Evolutionary conservation across 2,888 invertebrate species (phyloP), one percentile per base, ranked within the genome.

Genomic region (Sinohyriopsis cumingii): DNA sequence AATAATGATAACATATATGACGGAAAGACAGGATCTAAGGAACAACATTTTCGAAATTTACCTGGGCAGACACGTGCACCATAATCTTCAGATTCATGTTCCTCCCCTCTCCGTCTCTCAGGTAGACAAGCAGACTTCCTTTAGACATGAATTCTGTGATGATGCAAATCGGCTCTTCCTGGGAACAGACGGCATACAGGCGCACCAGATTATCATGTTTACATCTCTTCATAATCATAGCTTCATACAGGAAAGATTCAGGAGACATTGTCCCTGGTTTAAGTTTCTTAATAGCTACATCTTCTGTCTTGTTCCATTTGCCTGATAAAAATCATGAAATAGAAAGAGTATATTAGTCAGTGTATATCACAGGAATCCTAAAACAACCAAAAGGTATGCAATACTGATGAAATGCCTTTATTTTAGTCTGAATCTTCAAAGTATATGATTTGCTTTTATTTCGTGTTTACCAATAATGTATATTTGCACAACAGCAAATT

Each of bases 181-280:
- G 93, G 0, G 97, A 96, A 89, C 97, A 98, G 20, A 98, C 97
- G 0, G 97, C 98, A 90, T 96, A 97, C 53, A 98, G 91, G 6
- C 96, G 95, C 22, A 98, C 97, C 59, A 98, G 92, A 78, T 97
- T 94, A 90, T 97, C 95, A 91, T 99, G 99, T 66, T 97, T 93
- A 91, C 98, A 96, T 90, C 97, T 96, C 89, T 99, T 99, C 99
- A 99, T 99, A 78, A 99, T 98, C 79, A 95, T 95, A 6, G 99
- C 99, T 91, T 99, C 99, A 91, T 98, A 95, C 3, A 99, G 93
- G 92, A 99, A 99, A 3, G 98, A 98, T 84, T 95, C 94, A 9
- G 96, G 95, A 45, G 97, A 96, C 99, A 99, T 99, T 19, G 98
- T 95, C 76, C 98, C 99, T 85, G 96, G 95, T 82, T 98, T 94